Percentiles rank a stretch among this genome's conserved stretches.
These are phyloP conservation scores for Zenarchopterus dispar DNA, from an alignment of 2,797 vertebrate genomes.

Conservation along the genomic window DNA sequence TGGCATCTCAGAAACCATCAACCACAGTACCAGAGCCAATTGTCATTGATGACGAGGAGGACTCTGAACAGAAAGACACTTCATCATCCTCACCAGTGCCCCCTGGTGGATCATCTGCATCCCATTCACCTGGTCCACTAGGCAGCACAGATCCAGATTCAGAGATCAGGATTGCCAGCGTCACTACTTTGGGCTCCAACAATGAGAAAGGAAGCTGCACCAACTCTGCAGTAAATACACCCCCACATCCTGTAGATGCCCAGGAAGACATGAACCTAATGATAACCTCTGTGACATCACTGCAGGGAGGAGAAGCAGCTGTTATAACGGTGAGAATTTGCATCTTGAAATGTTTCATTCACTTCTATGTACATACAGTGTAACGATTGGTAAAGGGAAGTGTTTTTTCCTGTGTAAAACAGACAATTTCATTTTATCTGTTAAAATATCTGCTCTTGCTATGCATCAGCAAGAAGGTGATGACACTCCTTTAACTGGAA, in stretches of 20 bases:
- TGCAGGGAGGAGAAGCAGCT: constrained; percentile 85
- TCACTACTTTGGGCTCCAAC: constrained; percentile 92
- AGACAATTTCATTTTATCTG: too few species aligned
- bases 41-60: constrained; percentile 98
- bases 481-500: not conserved
- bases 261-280: constrained; percentile 91
- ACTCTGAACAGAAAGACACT: constrained; percentile 84
- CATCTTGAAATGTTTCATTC: not conserved
- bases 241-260: constrained; percentile 37
- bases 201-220: constrained; percentile 49
- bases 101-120: constrained; percentile 38
- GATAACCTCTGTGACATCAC: constrained; percentile 97
- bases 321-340: constrained; percentile 51
- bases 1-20: constrained; percentile 75
- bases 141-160: constrained; percentile 96
- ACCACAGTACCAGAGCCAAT: constrained; percentile 91
- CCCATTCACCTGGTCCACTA: constrained; percentile 66
- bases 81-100: constrained; percentile 50
- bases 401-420: too few species aligned
- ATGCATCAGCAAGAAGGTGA: too few species aligned
- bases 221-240: constrained; percentile 48
- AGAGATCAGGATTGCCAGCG: constrained; percentile 95
- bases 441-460: too few species aligned
- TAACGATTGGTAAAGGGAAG: not conserved
- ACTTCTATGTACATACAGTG: not conserved